These are phyloP conservation scores for Chloroceryle aenea DNA, from an alignment of 2,113 vertebrate genomes.

Conservation along the genomic window DNA sequence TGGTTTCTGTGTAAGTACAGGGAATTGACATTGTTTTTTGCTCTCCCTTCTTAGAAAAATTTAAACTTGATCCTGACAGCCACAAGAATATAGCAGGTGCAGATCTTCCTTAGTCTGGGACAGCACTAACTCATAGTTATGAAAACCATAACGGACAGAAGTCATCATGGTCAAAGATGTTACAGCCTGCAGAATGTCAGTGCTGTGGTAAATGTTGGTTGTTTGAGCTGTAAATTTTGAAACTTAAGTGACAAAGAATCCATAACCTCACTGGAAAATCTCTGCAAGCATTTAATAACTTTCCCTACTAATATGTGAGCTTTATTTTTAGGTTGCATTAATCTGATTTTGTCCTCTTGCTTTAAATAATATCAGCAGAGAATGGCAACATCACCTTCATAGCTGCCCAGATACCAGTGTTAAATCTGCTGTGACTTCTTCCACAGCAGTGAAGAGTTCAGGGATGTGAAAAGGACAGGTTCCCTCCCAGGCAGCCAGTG, in stretches of 20 bases:
- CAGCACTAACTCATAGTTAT: not conserved
- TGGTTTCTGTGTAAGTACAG: not conserved
- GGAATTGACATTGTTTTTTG: not conserved
- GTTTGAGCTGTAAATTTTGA: not conserved
- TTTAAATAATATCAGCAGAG: not conserved
- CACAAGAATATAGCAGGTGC: not conserved
- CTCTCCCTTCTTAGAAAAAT: not conserved
- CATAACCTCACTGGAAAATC: not conserved
- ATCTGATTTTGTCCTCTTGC: not conserved
- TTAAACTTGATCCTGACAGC: rapidly evolving
- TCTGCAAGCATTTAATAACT: not conserved
- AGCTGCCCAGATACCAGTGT: not conserved
- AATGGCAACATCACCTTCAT: not conserved
- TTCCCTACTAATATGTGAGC: not conserved
- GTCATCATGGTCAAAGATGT: not conserved
- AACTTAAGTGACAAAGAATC: not conserved
- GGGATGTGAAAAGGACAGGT: not conserved
- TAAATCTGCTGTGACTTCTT: not conserved
- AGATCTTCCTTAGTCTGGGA: not conserved
- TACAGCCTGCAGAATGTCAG: not conserved
- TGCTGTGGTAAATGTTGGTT: too few species aligned
- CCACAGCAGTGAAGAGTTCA: not conserved
- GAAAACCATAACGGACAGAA: not conserved
- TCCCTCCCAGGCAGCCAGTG: not conserved
- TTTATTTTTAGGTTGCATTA: not conserved